Evolutionary conservation across 1,140 invertebrate species (phyloP).

Genomic region (Coptotermes formosanus): DNA sequence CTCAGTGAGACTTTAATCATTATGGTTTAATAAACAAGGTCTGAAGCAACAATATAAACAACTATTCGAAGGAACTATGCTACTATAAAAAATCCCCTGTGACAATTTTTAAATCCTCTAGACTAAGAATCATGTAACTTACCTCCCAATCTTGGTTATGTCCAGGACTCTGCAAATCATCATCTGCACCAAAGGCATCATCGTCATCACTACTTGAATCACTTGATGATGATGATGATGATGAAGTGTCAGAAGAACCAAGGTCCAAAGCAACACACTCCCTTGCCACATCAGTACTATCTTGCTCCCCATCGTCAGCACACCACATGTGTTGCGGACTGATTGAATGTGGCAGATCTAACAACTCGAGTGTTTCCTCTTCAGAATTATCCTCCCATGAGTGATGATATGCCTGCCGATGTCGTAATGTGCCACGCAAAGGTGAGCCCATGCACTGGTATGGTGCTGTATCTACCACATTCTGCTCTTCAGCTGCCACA

Average conservation of each 20-base stretch:
- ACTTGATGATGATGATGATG: conserved; percentile 38
- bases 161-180: conserved; percentile 43
- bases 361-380: conserved; percentile 56
- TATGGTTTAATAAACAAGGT: background rate
- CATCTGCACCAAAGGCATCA: conserved; percentile 39
- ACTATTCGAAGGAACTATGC: background rate
- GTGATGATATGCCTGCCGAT: conserved; percentile 36
- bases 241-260: conserved; percentile 44
- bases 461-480: background rate
- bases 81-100: background rate
- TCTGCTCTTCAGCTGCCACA: conserved; percentile 17
- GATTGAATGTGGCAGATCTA: conserved; percentile 53
- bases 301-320: conserved; percentile 38
- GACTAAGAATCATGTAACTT: background rate
- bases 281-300: conserved; percentile 32
- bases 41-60: background rate
- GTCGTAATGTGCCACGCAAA: background rate
- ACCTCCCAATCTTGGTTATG: conserved; percentile 72
- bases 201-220: conserved; percentile 46
- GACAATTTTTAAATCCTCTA: background rate
- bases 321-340: conserved; percentile 41
- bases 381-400: conserved; percentile 61
- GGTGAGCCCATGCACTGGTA: conserved; percentile 23
- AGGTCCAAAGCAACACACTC: conserved; percentile 48
- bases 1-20: background rate